phyloP scores from a whole-genome alignment of 2,113 vertebrate genomes.

The Dicrurus megarhynchus region DNA sequence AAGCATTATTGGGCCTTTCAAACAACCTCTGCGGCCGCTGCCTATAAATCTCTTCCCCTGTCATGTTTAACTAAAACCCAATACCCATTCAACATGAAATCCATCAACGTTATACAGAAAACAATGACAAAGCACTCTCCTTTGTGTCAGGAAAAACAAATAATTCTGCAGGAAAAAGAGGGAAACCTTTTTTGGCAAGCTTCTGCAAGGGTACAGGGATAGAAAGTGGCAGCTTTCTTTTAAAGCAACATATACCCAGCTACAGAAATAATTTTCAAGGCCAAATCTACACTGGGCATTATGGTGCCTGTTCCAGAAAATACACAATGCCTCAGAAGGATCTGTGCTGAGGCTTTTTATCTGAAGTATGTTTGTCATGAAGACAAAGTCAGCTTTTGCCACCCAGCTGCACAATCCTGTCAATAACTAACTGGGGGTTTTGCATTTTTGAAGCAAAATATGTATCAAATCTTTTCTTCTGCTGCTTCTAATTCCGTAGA shows the following conservation, averaged over 20 bases:
- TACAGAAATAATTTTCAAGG: slow-evolving; percentile 10
- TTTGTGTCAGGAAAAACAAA: slow-evolving; percentile 77
- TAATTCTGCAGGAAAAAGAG: slow-evolving; percentile 70
- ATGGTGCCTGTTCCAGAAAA: not conserved
- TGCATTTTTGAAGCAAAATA: not conserved
- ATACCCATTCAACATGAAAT: slow-evolving; percentile 90
- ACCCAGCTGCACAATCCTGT: not conserved
- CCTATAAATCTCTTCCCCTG: slow-evolving; percentile 87
- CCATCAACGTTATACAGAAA: slow-evolving; percentile 88
- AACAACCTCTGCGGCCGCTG: slow-evolving; percentile 76
- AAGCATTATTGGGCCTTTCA: slow-evolving; percentile 79
- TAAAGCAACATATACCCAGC: slow-evolving; percentile 6
- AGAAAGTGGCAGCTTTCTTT: slow-evolving; percentile 10
- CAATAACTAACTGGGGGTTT: not conserved
- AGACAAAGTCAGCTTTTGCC: slow-evolving; percentile 6
- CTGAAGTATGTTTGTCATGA: not conserved
- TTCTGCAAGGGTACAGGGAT: slow-evolving; percentile 4
- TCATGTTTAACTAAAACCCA: slow-evolving; percentile 89
- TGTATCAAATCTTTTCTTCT: not conserved
- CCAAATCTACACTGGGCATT: not conserved
- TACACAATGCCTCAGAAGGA: not conserved
- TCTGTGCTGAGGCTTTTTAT: slow-evolving; percentile 11
- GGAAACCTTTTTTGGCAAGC: slow-evolving; percentile 83
- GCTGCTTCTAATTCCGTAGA: not conserved
- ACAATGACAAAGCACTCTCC: slow-evolving; percentile 87